Percentiles rank a stretch among this genome's conserved stretches.
Conservation (phyloP, 2,797 vertebrate species). For the Dromococcyx pavoninus region DNA sequence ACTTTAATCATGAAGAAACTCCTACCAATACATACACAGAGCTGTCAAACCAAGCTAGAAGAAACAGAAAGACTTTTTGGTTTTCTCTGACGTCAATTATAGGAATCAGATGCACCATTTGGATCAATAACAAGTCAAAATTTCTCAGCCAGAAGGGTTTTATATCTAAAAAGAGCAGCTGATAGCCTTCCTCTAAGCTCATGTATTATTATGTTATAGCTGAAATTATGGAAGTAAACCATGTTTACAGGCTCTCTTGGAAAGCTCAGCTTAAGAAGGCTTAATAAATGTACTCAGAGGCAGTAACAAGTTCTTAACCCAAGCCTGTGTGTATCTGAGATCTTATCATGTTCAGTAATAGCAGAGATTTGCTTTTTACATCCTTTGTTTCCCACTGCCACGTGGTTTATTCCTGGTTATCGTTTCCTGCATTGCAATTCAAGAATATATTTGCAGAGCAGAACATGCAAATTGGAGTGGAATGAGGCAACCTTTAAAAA, state of each 20-base stretch:
- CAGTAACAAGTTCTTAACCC: background rate
- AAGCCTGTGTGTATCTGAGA: background rate
- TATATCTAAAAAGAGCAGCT: background rate
- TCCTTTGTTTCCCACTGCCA: background rate
- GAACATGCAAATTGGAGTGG: background rate
- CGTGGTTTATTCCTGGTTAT: background rate
- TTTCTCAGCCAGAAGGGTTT: constrained; percentile 25
- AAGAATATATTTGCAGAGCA: background rate
- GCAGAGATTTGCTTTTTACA: background rate
- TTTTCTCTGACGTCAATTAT: background rate
- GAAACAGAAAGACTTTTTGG: background rate
- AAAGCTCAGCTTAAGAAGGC: background rate
- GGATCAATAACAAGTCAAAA: background rate
- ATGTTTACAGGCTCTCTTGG: background rate
- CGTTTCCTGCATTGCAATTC: background rate
- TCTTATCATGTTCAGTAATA: background rate
- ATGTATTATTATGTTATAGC: background rate
- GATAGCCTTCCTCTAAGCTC: background rate
- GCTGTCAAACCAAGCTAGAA: background rate
- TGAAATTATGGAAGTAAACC: background rate
- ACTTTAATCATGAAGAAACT: background rate
- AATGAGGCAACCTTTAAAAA: background rate
- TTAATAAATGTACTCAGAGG: background rate
- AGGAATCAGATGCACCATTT: background rate
- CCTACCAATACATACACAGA: rapidly evolving